These are phyloP conservation scores for Chrysolina oricalcia DNA, from an alignment of 2,888 invertebrate genomes.

Conservation along the genomic window DNA sequence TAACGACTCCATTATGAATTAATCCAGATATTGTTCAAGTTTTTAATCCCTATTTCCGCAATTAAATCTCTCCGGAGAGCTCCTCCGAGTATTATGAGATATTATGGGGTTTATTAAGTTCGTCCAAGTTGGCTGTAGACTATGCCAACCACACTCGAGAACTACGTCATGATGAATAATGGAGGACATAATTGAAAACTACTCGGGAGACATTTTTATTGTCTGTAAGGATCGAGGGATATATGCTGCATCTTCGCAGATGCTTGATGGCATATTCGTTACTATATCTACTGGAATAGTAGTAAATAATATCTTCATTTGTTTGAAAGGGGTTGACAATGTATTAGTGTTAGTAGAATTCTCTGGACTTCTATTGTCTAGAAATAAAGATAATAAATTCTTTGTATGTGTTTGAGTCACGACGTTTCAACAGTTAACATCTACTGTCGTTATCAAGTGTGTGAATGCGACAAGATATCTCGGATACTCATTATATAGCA, in stretches of 20 bases:
- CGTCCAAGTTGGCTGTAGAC: conserved; percentile 57
- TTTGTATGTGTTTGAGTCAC: too few relatives aligned
- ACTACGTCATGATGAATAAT: conserved; percentile 38
- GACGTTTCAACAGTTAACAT: too few relatives aligned
- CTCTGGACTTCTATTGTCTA: too few relatives aligned
- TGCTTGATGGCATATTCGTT: neutral
- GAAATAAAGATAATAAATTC: too few relatives aligned
- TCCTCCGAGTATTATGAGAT: conserved; percentile 52
- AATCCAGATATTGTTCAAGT: conserved; percentile 67
- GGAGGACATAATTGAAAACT: conserved; percentile 43
- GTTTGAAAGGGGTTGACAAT: too few relatives aligned
- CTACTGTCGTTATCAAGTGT: too few relatives aligned
- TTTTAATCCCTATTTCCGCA: conserved; percentile 68
- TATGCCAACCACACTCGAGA: conserved; percentile 26
- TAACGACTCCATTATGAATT: conserved; percentile 52
- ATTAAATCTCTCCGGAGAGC: conserved; percentile 64
- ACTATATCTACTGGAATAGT: too few relatives aligned
- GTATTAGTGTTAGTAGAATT: too few relatives aligned
- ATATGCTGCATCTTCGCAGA: neutral
- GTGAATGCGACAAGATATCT: too few relatives aligned
- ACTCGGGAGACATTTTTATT: conserved; percentile 13
- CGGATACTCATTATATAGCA: too few relatives aligned
- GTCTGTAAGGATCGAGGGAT: neutral
- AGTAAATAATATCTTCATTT: too few relatives aligned
- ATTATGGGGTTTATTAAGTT: conserved; percentile 66